These are phyloP conservation scores for Harpalus rufipes DNA, from an alignment of 2,888 invertebrate species.

Conservation along the genomic window DNA sequence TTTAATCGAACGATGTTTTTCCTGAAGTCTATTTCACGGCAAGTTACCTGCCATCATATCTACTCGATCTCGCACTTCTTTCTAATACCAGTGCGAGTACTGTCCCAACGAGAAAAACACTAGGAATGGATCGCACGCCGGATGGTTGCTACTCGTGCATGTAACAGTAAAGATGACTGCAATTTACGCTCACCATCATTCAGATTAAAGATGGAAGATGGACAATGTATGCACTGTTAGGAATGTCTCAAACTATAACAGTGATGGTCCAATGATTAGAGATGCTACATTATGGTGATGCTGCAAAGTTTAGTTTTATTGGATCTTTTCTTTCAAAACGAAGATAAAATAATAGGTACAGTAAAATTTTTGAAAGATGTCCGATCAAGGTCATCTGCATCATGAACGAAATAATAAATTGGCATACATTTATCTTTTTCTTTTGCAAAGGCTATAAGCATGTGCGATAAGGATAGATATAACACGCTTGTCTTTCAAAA, in stretches of 20 bases:
- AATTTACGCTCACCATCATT: neutral
- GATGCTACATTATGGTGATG: too few relatives aligned
- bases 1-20: constrained; percentile 54
- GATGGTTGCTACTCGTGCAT: constrained; percentile 12
- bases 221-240: neutral
- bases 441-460: too few relatives aligned
- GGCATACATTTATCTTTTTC: too few relatives aligned
- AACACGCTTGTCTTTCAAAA: too few relatives aligned
- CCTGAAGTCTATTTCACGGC: constrained; percentile 49
- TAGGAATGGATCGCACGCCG: neutral
- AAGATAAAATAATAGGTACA: neutral
- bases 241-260: neutral
- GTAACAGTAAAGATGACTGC: constrained; percentile 16
- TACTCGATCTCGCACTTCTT: constrained; percentile 38
- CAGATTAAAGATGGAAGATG: neutral
- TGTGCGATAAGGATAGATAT: too few relatives aligned
- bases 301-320: neutral
- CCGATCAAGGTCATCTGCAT: too few relatives aligned
- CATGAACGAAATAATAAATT: too few relatives aligned
- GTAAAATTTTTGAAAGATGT: too few relatives aligned
- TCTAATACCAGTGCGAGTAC: constrained; percentile 7
- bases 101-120: constrained; percentile 20
- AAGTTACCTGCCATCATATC: constrained; percentile 50
- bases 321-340: neutral
- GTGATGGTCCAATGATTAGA: too few relatives aligned